A percentile compares a stretch with the other conserved stretches of the same genome.
Evolutionary conservation across 2,113 vertebrate species (phyloP).

Genomic region (Entomyzon cyanotis): DNA sequence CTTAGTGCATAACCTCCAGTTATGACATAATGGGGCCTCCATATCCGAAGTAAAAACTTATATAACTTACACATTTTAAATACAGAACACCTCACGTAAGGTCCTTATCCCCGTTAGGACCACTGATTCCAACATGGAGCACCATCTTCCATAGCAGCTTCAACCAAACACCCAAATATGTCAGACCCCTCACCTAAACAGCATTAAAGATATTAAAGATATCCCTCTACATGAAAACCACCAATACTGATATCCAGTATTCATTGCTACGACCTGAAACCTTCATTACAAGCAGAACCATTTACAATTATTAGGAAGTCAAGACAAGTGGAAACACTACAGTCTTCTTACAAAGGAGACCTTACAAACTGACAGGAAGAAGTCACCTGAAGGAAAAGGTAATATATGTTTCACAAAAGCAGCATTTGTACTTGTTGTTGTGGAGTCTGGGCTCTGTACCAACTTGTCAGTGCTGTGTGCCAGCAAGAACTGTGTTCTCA

Average conservation of each 20-base stretch:
- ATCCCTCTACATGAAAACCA: neutral
- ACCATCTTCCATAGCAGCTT: neutral
- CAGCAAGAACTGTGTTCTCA: neutral
- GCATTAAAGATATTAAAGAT: neutral
- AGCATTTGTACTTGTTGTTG: neutral
- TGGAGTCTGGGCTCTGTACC: neutral
- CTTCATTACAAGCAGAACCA: neutral
- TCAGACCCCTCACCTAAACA: neutral
- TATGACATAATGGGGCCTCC: neutral
- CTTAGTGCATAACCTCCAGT: neutral
- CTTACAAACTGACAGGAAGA: fast-evolving
- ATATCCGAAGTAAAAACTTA: neutral
- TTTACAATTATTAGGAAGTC: neutral
- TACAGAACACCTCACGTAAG: neutral
- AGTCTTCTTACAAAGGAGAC: neutral
- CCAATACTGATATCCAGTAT: neutral
- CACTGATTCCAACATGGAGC: fast-evolving
- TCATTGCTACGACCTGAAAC: neutral
- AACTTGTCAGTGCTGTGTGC: neutral
- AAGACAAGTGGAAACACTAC: neutral
- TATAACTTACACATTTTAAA: neutral
- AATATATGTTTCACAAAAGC: neutral
- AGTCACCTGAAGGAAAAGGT: neutral
- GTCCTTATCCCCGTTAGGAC: neutral
- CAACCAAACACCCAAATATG: neutral